Conservation (phyloP, 2,113 vertebrate species). For the Seriola dumerili region DNA sequence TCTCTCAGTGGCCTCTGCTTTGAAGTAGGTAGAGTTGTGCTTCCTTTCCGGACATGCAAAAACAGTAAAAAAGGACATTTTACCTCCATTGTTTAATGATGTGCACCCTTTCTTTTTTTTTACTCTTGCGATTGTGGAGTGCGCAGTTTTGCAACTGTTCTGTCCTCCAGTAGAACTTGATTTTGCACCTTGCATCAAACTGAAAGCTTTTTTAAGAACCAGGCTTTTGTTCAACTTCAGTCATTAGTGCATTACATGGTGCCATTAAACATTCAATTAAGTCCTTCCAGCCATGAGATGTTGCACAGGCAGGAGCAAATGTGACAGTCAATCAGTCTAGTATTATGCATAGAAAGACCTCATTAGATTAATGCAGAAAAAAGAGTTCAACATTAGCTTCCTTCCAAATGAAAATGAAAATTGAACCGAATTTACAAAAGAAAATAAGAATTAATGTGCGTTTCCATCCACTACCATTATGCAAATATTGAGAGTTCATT, state of each 20-base stretch:
- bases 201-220: not conserved
- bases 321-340: slow-evolving; percentile 2
- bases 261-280: not conserved
- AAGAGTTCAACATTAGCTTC: not conserved
- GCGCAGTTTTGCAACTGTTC: not conserved
- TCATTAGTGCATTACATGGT: not conserved
- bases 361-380: not conserved
- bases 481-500: not conserved
- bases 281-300: not conserved
- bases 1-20: not conserved
- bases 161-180: not conserved
- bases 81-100: not conserved
- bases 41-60: not conserved
- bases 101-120: not conserved
- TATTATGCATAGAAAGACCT: not conserved
- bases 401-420: not conserved
- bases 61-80: too few relatives aligned
- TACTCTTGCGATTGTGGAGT: not conserved
- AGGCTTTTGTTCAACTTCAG: not conserved
- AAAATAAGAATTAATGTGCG: not conserved
- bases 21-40: not conserved
- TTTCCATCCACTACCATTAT: not conserved
- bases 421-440: not conserved
- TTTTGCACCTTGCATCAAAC: not conserved
- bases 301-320: slow-evolving; percentile 19